phyloP scores from a whole-genome alignment of 2,888 invertebrate genomes.

The Agrotis clavis region DNA sequence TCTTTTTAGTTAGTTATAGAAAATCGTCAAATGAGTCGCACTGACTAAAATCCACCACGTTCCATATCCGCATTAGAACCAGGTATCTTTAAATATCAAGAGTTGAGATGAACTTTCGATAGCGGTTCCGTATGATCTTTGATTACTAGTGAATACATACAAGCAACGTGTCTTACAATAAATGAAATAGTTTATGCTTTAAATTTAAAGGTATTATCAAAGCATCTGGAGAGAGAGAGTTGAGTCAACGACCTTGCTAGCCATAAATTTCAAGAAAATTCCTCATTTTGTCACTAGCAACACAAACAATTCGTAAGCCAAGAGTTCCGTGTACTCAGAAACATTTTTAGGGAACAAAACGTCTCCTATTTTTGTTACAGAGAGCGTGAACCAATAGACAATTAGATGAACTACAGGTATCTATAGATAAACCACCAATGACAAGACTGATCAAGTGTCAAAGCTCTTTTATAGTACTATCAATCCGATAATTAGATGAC shows the following conservation, averaged over 20 bases:
- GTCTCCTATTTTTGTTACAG: constrained; percentile 30
- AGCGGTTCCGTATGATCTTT: not conserved
- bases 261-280: not conserved
- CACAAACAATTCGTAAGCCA: not conserved
- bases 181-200: not conserved
- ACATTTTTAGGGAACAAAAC: not conserved
- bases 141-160: not conserved
- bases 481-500: constrained; percentile 58
- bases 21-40: too few relatives aligned
- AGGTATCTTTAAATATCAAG: constrained; percentile 13
- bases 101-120: constrained; percentile 25
- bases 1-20: too few relatives aligned
- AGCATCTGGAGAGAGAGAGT: too few relatives aligned
- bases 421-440: constrained; percentile 30
- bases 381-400: constrained; percentile 28
- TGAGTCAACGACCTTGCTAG: constrained; percentile 17
- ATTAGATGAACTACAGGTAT: constrained; percentile 32
- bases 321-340: constrained; percentile 1
- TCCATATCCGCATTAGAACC: not conserved
- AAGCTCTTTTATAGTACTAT: constrained; percentile 36
- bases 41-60: too few relatives aligned
- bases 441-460: constrained; percentile 51
- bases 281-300: not conserved
- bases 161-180: too few relatives aligned
- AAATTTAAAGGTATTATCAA: not conserved